phyloP scores from a whole-genome alignment of 2,113 vertebrate species.

The Pimephales promelas region DNA sequence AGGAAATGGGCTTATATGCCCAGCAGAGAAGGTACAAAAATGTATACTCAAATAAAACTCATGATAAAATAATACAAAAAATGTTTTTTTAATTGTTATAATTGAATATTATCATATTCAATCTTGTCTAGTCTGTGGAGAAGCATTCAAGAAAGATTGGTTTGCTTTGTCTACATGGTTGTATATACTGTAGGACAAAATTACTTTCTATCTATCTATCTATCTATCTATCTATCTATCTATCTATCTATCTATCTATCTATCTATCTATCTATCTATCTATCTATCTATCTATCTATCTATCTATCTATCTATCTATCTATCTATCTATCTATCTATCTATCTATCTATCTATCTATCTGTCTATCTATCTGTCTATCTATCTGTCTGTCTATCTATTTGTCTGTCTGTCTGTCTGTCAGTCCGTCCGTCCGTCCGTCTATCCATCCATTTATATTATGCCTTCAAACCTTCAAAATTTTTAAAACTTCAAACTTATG shows the following conservation, averaged over 20 bases:
- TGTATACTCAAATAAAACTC: not conserved
- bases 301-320: not conserved
- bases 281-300: not conserved
- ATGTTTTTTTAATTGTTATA: not conserved
- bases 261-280: not conserved
- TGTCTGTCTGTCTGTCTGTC: not conserved
- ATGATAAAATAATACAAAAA: not conserved
- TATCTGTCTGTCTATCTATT: not conserved
- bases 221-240: not conserved
- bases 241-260: no score
- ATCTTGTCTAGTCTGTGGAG: no score
- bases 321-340: no score
- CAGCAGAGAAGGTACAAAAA: conserved; percentile 65
- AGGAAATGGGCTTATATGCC: conserved; percentile 61
- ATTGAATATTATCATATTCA: not conserved
- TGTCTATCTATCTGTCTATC: no score
- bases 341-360: not conserved
- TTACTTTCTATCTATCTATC: not conserved
- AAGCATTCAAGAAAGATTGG: no score
- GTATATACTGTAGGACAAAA: not conserved
- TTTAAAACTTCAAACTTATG: not conserved
- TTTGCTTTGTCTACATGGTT: no score
- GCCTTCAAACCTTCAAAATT: no score
- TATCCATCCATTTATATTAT: no score
- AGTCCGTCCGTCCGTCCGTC: no score